Evolutionary conservation across 2,113 vertebrate species (phyloP), one percentile per base, ranked within the genome.

Genomic region (Typhlomys cinereus): DNA sequence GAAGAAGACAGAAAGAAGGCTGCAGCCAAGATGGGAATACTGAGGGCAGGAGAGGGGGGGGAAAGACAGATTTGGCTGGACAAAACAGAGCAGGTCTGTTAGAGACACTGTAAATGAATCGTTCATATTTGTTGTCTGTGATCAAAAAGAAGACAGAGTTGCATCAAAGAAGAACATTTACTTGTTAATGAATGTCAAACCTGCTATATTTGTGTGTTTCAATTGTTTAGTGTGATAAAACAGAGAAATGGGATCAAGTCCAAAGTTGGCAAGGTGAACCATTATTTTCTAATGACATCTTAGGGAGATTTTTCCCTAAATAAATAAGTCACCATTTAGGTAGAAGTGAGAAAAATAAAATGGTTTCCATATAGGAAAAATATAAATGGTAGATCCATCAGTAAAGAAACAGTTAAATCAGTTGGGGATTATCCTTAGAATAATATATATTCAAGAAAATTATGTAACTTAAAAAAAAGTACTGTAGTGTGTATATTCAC

Each of bases 91-190:
- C 48, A 79, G 59, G 46, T 54, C 41, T 85, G 13, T 80, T 41
- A 87, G 29, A 90, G 67, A 80, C 6, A 31, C 78, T 52, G 73
- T 48, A 76, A 66, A 70, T 74, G 25, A 79, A 61, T 46, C 10
- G 85, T 64, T 66, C n/a, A 70, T n/a, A 64, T 41, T 85, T n/a
- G 31, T 69, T 88, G 92, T 82, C 78, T 88, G 34, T 93, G 82
- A 67, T 64, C 69, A 93, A 80, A 34, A 46, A 70, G 48, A 44
- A 74, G 36, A 84, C 25, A 94, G 69, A n/a, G 74, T 2, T 92
- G 27, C 39, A 69, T 67, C 41, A 76, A 91, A 70, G 31, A 46
- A 71, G 34, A 41, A 62, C 27, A 67, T 44, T 85, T 71, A 50
- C 48, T 83, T 93, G 44, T 85, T 44, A 91, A 78, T 39, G 57